Evolutionary conservation across 2,797 vertebrate genomes (phyloP).

Genomic region (Neosilurus mollespiculum): DNA sequence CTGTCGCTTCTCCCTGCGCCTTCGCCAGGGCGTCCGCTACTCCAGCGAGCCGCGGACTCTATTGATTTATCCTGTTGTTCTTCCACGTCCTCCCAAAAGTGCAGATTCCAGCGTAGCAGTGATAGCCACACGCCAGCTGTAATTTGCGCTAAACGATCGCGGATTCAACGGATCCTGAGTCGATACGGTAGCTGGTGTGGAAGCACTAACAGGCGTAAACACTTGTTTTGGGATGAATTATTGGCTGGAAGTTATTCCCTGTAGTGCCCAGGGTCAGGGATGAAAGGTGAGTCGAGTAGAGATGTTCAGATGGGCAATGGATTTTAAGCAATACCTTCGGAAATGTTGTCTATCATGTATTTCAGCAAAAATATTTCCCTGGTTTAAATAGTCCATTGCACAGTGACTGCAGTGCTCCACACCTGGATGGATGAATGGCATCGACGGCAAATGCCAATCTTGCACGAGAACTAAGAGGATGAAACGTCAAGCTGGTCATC

Average conservation of each 20-base stretch:
- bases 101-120: conserved; percentile 2
- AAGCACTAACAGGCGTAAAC: conserved; percentile 77
- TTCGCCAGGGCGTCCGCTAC: conserved; percentile 69
- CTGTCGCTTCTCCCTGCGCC: conserved; percentile 71
- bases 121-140: conserved; percentile 57
- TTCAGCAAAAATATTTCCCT: not conserved
- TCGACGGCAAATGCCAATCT: not conserved
- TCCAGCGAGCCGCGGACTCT: conserved; percentile 73
- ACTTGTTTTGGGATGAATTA: conserved; percentile 77
- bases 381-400: not conserved
- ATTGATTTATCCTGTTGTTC: conserved; percentile 70
- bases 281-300: conserved; percentile 45
- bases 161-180: conserved; percentile 61
- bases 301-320: conserved; percentile 12
- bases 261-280: conserved; percentile 63
- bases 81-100: conserved; percentile 41
- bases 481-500: not conserved
- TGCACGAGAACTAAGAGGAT: not conserved
- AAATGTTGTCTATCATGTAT: not conserved
- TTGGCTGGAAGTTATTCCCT: conserved; percentile 69
- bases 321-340: not conserved
- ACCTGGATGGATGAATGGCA: not conserved
- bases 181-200: conserved; percentile 68
- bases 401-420: not conserved
- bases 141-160: conserved; percentile 72